These are phyloP conservation scores for Chelonus insularis DNA, from an alignment of 1,140 invertebrate species.

Conservation along the genomic window DNA sequence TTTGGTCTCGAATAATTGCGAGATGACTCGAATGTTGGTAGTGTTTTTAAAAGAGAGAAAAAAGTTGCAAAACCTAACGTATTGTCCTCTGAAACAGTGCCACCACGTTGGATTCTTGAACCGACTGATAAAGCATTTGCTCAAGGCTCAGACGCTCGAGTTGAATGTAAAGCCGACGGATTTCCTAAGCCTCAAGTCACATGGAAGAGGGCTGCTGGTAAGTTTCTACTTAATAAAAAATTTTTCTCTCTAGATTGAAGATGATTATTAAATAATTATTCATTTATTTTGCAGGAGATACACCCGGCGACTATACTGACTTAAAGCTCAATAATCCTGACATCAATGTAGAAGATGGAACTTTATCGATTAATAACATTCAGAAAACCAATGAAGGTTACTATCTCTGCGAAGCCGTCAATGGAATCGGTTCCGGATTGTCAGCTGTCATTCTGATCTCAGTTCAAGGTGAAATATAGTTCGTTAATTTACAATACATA, in stretches of 20 bases:
- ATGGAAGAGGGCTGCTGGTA: constrained; percentile 95
- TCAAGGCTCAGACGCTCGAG: constrained; percentile 86
- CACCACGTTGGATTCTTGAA: constrained; percentile 94
- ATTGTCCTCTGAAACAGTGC: constrained; percentile 69
- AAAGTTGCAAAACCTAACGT: constrained; percentile 26
- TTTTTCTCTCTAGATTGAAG: constrained; percentile 7
- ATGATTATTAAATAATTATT: neutral
- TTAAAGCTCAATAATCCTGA: constrained; percentile 86
- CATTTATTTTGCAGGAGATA: constrained; percentile 68
- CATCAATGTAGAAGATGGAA: constrained; percentile 89
- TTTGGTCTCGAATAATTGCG: constrained; percentile 21
- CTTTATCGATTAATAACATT: constrained; percentile 84
- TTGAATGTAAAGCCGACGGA: constrained; percentile 95
- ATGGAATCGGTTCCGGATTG: constrained; percentile 91
- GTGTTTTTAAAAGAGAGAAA: constrained; percentile 4
- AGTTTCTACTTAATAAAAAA: constrained; percentile 30
- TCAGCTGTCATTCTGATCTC: constrained; percentile 91
- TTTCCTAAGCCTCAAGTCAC: constrained; percentile 90
- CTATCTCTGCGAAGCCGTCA: constrained; percentile 94
- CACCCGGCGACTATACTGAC: constrained; percentile 89
- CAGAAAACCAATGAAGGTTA: constrained; percentile 92
- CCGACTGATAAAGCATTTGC: constrained; percentile 94
- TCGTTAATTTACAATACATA: neutral
- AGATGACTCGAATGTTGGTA: constrained; percentile 33
- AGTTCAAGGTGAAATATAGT: constrained; percentile 75